A percentile compares a stretch with the other conserved stretches of the same genome.
These are phyloP conservation scores for Apodemus agrarius DNA, from an alignment of 2,797 vertebrate genomes.

Conservation along the genomic window DNA sequence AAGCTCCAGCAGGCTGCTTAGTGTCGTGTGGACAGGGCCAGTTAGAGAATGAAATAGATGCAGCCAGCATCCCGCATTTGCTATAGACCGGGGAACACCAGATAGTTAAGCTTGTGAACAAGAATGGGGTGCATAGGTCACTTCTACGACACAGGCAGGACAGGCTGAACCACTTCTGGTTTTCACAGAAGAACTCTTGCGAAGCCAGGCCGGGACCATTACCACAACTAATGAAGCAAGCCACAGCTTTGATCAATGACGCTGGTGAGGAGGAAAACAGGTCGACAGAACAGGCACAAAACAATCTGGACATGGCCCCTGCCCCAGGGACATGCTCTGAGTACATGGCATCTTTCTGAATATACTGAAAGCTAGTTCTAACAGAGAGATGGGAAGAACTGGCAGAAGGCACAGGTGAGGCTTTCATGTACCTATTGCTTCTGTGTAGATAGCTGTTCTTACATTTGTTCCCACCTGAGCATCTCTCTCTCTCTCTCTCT, in stretches of 20 bases:
- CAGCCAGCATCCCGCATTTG: slow-evolving; percentile 52
- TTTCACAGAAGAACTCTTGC: slow-evolving; percentile 22
- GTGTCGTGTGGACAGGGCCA: background rate
- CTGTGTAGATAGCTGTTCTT: slow-evolving; percentile 27
- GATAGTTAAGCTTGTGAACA: slow-evolving; percentile 76
- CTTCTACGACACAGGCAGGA: slow-evolving; percentile 48
- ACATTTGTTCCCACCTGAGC: slow-evolving; percentile 71
- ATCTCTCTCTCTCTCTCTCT: no score
- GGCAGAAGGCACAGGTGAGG: background rate
- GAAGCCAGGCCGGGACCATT: slow-evolving; percentile 45
- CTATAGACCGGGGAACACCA: slow-evolving; percentile 54
- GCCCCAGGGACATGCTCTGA: background rate
- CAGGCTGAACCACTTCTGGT: background rate
- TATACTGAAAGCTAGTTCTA: slow-evolving; percentile 41
- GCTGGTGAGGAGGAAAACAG: background rate
- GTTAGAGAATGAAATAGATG: slow-evolving; percentile 25
- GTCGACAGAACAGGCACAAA: slow-evolving; percentile 8
- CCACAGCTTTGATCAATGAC: background rate
- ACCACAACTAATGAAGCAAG: slow-evolving; percentile 7
- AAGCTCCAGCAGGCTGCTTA: background rate
- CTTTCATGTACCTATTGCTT: slow-evolving; percentile 49
- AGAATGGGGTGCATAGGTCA: slow-evolving; percentile 61
- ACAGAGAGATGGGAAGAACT: slow-evolving; percentile 15
- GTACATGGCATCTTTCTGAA: slow-evolving; percentile 50
- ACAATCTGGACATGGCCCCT: background rate